phyloP scores from a whole-genome alignment of 2,888 invertebrate genomes.

The Salpingus planirostris region DNA sequence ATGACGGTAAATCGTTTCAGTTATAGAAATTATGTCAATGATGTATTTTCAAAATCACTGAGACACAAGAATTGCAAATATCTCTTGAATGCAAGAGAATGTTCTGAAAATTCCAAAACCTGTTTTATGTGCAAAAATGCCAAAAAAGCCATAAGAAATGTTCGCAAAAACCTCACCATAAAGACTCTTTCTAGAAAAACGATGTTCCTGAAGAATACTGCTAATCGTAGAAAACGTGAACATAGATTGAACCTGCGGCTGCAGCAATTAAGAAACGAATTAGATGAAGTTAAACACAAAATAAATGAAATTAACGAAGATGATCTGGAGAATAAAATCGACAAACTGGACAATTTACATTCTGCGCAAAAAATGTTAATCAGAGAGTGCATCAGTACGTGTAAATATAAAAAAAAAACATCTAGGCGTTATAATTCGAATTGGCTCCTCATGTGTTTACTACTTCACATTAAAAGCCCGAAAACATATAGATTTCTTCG shows the following conservation, averaged over 20 bases:
- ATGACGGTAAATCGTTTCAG: no score
- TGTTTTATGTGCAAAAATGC: conserved; percentile 1
- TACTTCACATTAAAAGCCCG: conserved; percentile 3
- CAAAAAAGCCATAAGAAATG: conserved; percentile 1
- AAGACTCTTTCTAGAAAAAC: background rate
- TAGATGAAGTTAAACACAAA: background rate
- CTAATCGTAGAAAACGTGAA: background rate
- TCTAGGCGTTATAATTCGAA: conserved; percentile 1
- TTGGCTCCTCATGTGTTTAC: conserved; percentile 3
- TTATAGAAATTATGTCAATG: no score
- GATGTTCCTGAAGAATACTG: background rate
- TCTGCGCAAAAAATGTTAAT: conserved; percentile 1
- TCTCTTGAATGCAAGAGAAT: no score
- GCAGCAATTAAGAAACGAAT: no score
- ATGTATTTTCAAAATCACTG: no score
- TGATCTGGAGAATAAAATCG: background rate
- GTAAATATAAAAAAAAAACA: conserved; percentile 2
- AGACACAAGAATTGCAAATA: no score
- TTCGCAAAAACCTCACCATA: background rate
- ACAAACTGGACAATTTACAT: conserved; percentile 1
- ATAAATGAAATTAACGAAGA: conserved; percentile 1
- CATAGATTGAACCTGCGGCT: background rate
- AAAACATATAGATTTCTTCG: conserved; percentile 1
- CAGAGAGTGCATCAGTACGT: conserved; percentile 1
- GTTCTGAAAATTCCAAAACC: no score